Evolutionary conservation across 2,888 invertebrate species (phyloP), one percentile per base, ranked within the genome.

Genomic region (Drosophila parthenogenetica): DNA sequence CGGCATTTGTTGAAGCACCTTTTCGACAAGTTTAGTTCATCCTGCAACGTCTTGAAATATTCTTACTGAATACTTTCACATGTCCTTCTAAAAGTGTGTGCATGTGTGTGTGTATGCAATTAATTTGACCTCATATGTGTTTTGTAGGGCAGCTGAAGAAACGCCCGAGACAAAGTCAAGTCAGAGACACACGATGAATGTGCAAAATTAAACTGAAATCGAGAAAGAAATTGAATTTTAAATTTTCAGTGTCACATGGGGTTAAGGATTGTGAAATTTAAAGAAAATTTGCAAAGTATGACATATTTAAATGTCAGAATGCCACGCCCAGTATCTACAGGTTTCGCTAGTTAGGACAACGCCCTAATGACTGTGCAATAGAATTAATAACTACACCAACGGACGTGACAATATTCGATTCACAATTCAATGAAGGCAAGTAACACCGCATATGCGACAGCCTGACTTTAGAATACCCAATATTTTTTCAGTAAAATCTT

Each of bases 1-100:
- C 73, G 74, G 73, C 55, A 53, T 59, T 65, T 32, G 66, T 51
- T 74, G 60, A 77, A 77, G 73, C 73, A 74, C 73, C 77, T 77
- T 66, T n/a, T 58, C 57, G 61, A 71, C 72, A 77, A 65, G 57
- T 62, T 61, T 35, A 46, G 70, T 69, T 71, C 22, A 51, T 61
- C 17, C 40, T 42, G 51, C 69, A 60, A 43, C 51, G 46, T 42
- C 77, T 57, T 62, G 54, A 49, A 55, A 45, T 19, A 22, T 14
- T 37, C 13, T 29, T 25, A 49, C 50, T 40, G 16, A 59, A 59
- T 60, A 19, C 59, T 37, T 63, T 25, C 60, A n/a, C 55, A 37
- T 60, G 66, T 74, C 77, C 73, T 77, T 77, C 59, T 29, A 13
- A 45, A 37, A 29, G 25, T 5, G 19, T 45, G n/a, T 51, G 42